A percentile compares a stretch with the other conserved stretches of the same genome.
phyloP scores from a whole-genome alignment of 2,888 invertebrate species.

The Peribatodes rhomboidaria region DNA sequence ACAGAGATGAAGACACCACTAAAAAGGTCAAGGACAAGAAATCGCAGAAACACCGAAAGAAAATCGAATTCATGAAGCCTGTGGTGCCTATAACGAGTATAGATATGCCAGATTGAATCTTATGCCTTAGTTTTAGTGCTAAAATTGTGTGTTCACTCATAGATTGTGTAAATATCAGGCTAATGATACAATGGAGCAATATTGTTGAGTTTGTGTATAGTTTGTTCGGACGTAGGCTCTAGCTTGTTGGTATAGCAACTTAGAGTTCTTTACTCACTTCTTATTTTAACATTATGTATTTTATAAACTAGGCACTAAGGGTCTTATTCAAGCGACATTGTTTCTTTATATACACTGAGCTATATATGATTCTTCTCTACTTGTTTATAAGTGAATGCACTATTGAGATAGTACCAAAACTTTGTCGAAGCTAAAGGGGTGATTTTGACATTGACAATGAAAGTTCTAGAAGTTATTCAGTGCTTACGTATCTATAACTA shows the following conservation, averaged over 20 bases:
- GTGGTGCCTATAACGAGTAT: conserved; percentile 96
- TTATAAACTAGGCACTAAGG: conserved; percentile 14
- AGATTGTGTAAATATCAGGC: conserved; percentile 50
- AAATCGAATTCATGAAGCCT: conserved; percentile 93
- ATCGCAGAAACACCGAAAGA: conserved; percentile 89
- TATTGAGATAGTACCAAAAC: background rate
- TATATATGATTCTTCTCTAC: background rate
- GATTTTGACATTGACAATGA: background rate
- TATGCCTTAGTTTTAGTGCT: conserved; percentile 46
- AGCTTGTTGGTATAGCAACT: conserved; percentile 37
- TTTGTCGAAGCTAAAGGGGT: background rate
- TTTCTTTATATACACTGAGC: background rate
- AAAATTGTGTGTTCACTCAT: conserved; percentile 76
- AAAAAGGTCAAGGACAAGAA: conserved; percentile 86
- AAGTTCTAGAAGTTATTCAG: background rate
- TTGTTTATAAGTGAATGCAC: background rate
- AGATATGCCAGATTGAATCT: conserved; percentile 94
- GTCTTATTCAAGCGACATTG: conserved; percentile 3
- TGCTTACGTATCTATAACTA: background rate
- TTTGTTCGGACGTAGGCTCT: conserved; percentile 42
- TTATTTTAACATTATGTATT: conserved; percentile 2
- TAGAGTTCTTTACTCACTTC: conserved; percentile 4
- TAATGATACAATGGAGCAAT: conserved; percentile 69
- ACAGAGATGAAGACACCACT: conserved; percentile 76
- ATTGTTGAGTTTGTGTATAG: conserved; percentile 78